Percentiles rank a stretch among this genome's conserved stretches.
Conservation (phyloP, 2,797 vertebrate species). For the Coreius guichenoti region DNA sequence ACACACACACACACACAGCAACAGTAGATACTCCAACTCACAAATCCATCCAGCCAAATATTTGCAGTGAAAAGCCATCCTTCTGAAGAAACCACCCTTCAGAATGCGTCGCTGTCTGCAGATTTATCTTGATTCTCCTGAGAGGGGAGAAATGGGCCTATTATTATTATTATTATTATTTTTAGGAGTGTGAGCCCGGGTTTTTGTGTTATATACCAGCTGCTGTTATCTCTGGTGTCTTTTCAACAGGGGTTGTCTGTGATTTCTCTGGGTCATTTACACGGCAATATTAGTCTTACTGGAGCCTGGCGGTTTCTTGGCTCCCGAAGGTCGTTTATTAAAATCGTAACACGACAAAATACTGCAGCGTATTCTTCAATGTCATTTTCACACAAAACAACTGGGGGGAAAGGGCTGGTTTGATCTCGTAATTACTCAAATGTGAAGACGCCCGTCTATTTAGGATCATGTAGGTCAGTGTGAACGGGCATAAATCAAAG, state of each 20-base stretch:
- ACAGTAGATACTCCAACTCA: background rate
- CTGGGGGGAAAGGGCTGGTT: background rate
- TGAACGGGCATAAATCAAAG: conserved; percentile 55
- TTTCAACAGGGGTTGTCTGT: conserved; percentile 30
- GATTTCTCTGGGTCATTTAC: conserved; percentile 52
- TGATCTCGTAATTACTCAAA: conserved; percentile 32
- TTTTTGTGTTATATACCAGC: conserved; percentile 16
- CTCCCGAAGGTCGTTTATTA: conserved; percentile 49
- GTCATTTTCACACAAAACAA: conserved; percentile 57
- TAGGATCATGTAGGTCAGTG: conserved; percentile 18
- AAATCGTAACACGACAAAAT: conserved; percentile 29
- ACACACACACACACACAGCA: too few relatives aligned
- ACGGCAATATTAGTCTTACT: conserved; percentile 52
- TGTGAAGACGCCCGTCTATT: conserved; percentile 40
- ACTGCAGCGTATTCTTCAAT: conserved; percentile 51
- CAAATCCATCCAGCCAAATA: background rate
- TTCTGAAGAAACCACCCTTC: conserved; percentile 20
- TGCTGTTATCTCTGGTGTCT: conserved; percentile 22
- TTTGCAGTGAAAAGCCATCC: conserved; percentile 39
- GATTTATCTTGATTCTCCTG: conserved; percentile 35
- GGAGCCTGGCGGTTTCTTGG: conserved; percentile 53
- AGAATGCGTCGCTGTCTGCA: background rate
- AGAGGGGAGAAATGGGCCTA: conserved; percentile 7
- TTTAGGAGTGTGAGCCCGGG: conserved; percentile 36
- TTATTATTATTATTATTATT: conserved; percentile 36